Base-by-base conservation (phyloP, 2,797 vertebrate genomes). In the Ibycter americanus region DNA sequence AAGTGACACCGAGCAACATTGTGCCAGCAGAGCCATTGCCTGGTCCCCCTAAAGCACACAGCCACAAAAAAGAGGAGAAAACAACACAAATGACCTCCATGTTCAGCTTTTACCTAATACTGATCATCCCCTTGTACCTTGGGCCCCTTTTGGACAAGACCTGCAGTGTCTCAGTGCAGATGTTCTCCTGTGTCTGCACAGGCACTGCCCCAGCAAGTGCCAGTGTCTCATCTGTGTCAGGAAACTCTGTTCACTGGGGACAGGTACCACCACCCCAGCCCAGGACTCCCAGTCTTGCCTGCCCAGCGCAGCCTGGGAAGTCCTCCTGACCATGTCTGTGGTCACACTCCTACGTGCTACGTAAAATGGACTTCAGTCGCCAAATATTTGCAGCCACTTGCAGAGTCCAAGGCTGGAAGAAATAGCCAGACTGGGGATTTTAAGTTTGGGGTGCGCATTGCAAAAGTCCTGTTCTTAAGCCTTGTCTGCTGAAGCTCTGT, bases 1-100 rank as follows among this genome's bases (percentile, higher is more conserved):
- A 76, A 68, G 44, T 0, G 3, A 61, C 36, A 21, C 7, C 0
- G 3, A 54, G 73, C 20, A 52, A 38, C 3, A 3, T 26, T 29
- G 16, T 5, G 7, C 13, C 56, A 29, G 29, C 23, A 34, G 34
- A 82, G 36, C 19, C 3, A 1, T 40, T 70, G 44, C 63, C 51
- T 59, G 21, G n/a, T 20, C 46, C 15, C 21, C 38, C 11, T 34
- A 51, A 70, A 77, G 58, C 31, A 77, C 11, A 7, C 29, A 58
- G 38, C 46, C 71, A 63, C 20, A 70, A 32, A 36, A 40, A 34
- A n/a, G 63, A 76, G 63, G 40, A 59, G 58, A 17, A 65, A 66
- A 21, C 29, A 55, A 25, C 20, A 26, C 11, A 32, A 47, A 54
- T 7, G 22, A 21, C 4, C 9, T 32, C 51, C 9, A 0, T 29